Evolutionary conservation across 2,888 invertebrate genomes (phyloP).

Genomic region (Sesamia inferens): DNA sequence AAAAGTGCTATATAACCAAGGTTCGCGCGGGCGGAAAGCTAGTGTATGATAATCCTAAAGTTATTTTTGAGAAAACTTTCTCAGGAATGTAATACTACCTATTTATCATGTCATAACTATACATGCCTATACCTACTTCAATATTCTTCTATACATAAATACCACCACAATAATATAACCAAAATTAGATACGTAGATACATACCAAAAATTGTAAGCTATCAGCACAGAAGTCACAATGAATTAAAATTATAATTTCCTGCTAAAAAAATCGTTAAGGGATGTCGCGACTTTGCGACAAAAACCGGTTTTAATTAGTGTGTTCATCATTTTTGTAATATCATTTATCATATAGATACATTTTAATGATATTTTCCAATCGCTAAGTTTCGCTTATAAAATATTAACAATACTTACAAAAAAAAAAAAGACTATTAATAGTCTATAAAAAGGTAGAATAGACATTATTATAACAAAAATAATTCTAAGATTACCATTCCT

Average conservation of each 20-base stretch:
- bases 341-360: neutral
- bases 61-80: neutral
- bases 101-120: too few relatives aligned
- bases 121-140: neutral
- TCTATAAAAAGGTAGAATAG: too few relatives aligned
- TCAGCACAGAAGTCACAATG: neutral
- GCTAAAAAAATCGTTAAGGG: neutral
- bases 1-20: too few relatives aligned
- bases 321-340: slow-evolving; percentile 12
- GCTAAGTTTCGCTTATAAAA: neutral
- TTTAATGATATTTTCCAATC: neutral
- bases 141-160: neutral
- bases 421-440: too few relatives aligned
- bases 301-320: neutral
- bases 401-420: too few relatives aligned
- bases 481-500: neutral
- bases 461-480: too few relatives aligned
- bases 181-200: neutral
- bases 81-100: neutral
- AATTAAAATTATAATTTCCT: too few relatives aligned
- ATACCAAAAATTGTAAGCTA: neutral
- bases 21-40: too few relatives aligned
- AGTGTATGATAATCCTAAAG: too few relatives aligned
- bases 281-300: neutral
- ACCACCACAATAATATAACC: neutral